Evolutionary conservation across 1,140 invertebrate species (phyloP).

Genomic region (Brachionus calyciflorus): DNA sequence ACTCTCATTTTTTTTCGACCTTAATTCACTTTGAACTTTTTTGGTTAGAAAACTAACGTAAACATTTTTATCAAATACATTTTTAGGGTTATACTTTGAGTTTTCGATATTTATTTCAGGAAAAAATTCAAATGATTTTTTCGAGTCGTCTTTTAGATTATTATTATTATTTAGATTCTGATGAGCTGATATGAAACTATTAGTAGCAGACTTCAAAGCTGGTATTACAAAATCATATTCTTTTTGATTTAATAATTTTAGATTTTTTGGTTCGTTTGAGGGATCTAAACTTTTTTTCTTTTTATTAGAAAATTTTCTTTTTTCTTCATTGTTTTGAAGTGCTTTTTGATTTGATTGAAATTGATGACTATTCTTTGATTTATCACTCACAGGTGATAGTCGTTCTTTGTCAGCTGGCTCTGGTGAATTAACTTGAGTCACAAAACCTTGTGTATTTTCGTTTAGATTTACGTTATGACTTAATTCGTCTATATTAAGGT

Average conservation of each 20-base stretch:
- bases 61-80: background rate
- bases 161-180: background rate
- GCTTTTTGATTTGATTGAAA: background rate
- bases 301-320: background rate
- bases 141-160: constrained; percentile 4
- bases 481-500: background rate
- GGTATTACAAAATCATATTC: constrained; percentile 29
- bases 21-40: constrained; percentile 2
- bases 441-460: constrained; percentile 25
- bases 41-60: background rate
- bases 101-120: constrained; percentile 34
- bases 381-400: background rate
- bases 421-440: constrained; percentile 2
- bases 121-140: constrained; percentile 37
- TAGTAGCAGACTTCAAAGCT: background rate
- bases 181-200: constrained; percentile 10
- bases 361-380: background rate
- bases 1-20: background rate
- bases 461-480: constrained; percentile 19
- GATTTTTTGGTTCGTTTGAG: background rate
- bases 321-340: background rate
- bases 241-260: background rate
- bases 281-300: background rate
- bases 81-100: background rate
- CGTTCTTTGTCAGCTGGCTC: no score